Percentiles rank a stretch among this genome's conserved stretches.
phyloP scores from a whole-genome alignment of 2,888 invertebrate species.

The Atethmia centrago region DNA sequence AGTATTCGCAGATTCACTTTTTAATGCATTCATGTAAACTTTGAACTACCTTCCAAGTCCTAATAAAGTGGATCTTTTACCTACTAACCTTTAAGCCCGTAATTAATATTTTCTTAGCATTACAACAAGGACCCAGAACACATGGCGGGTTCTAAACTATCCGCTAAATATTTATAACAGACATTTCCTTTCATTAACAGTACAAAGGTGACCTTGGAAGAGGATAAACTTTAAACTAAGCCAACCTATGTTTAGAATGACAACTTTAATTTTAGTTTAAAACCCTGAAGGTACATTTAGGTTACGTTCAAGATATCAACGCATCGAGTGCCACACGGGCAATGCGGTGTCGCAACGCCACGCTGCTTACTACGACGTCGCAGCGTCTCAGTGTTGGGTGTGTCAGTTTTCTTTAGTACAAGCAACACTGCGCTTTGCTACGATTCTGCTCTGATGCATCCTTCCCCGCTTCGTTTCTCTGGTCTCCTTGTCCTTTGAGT shows the following conservation, averaged over 20 bases:
- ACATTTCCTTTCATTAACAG: constrained; percentile 51
- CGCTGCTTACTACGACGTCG: too few relatives aligned
- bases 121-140: background rate
- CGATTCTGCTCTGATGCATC: too few relatives aligned
- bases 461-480: too few relatives aligned
- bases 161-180: constrained; percentile 48
- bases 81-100: background rate
- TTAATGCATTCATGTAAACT: background rate
- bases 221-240: constrained; percentile 60
- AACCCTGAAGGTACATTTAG: constrained; percentile 20
- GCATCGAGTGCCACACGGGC: too few relatives aligned
- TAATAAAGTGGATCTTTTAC: background rate
- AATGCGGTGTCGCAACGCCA: too few relatives aligned
- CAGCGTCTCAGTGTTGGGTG: too few relatives aligned
- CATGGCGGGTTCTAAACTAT: constrained; percentile 10
- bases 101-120: constrained; percentile 14
- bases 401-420: too few relatives aligned
- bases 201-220: constrained; percentile 42
- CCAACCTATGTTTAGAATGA: constrained; percentile 59
- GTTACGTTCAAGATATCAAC: constrained; percentile 38
- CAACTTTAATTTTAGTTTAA: constrained; percentile 51
- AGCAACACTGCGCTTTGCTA: too few relatives aligned
- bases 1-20: too few relatives aligned
- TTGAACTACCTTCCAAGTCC: background rate
- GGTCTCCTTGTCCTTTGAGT: too few relatives aligned